Evolutionary conservation across 35 echinoderm and acorn worm species (phyloP).

Genomic region (Ophiothrix spiculata): DNA sequence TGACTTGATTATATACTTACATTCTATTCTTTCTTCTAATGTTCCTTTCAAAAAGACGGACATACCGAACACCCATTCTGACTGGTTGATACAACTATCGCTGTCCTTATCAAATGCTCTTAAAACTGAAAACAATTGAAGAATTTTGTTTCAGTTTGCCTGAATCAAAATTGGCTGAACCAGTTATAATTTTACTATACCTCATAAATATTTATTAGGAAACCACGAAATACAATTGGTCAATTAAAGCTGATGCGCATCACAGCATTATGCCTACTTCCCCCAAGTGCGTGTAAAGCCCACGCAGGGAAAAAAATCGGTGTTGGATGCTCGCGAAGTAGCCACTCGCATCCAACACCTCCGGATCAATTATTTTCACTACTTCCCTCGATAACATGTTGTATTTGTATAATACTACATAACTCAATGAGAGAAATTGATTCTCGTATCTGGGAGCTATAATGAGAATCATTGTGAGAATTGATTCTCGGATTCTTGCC

Average conservation of each 20-base stretch:
- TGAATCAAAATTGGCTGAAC: not conserved
- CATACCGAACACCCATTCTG: slow-evolving; percentile 80
- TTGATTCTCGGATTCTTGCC: too few relatives aligned
- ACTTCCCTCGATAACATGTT: too few relatives aligned
- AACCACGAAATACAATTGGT: not conserved
- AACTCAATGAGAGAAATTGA: too few relatives aligned
- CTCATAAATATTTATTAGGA: not conserved
- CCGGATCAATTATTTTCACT: too few relatives aligned
- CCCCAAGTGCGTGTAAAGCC: too few relatives aligned
- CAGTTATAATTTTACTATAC: not conserved
- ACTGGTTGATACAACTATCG: slow-evolving; percentile 75
- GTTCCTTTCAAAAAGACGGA: slow-evolving; percentile 86
- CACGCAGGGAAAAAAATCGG: too few relatives aligned
- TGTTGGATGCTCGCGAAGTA: too few relatives aligned
- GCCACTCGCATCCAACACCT: too few relatives aligned
- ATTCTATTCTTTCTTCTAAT: slow-evolving; percentile 59
- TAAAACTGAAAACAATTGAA: slow-evolving; percentile 59
- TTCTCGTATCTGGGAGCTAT: too few relatives aligned
- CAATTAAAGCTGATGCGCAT: not conserved
- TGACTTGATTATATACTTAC: slow-evolving; percentile 94
- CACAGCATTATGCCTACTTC: too few relatives aligned
- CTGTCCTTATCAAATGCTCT: slow-evolving; percentile 89
- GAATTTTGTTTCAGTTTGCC: not conserved
- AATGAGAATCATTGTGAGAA: too few relatives aligned
- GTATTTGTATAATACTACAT: too few relatives aligned